Base-by-base conservation (phyloP, 2,888 invertebrate species). In the Bursaphelenchus okinawaensis region DNA sequence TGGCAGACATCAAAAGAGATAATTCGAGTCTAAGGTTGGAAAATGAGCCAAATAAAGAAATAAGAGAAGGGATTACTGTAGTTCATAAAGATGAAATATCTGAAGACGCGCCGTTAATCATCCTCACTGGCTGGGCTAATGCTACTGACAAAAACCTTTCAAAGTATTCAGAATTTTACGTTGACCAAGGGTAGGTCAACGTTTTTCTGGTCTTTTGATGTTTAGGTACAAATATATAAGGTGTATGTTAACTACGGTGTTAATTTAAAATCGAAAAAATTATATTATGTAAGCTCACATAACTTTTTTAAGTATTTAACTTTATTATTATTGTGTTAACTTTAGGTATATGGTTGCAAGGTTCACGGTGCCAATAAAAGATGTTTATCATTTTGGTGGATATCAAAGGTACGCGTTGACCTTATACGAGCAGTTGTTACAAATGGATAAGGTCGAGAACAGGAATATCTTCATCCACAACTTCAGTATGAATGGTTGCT, bases 111-210 rank as follows among this genome's bases (percentile, higher is more conserved):
- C 89, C 90, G 50, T 87, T 90, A 56, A 88, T 90, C 28, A 83
- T 89, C 68, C 84, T 90, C 69, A 86, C 90, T 68, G 90, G 90
- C 31, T 90, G 90, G 90, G 89, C 89, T 58, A 90, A 90, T 50
- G 89, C 90, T 82, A 87, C 88, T 82, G 90, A 90, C 83, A 88
- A 88, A 79, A 88, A 90, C 83, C 83, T 90, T 62, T 87, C 89
- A 74, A 90, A 90, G 82, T 90, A 90, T 84, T 89, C 90, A 55
- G 88, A 88, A 75, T 88, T 90, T 67, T 90, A 90, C 81, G 89
- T 90, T 79, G 88, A 89, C 66, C 87, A 87, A 77, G 89, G 90
- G 90, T 90, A 83, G 84, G 86, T 65, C 22, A 19, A 62, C 19
- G 7, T 54, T 52, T 52, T 26, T 29, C 6, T 59, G n/a, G 57